Conservation (phyloP, 2,888 invertebrate genomes). For the Trichopria drosophilae region DNA sequence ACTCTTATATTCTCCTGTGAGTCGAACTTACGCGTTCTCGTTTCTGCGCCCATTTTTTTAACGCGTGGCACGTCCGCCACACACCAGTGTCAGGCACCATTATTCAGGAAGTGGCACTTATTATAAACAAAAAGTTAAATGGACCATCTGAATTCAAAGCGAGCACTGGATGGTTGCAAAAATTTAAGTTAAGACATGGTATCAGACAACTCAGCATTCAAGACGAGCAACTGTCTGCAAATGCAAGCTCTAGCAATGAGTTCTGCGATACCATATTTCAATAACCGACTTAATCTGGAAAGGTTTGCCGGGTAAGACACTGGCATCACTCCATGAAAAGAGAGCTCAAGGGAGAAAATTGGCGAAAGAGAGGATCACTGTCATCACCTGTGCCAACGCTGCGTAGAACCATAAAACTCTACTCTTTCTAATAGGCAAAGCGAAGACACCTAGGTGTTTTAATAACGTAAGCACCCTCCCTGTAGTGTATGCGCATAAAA, state of each 20-base stretch:
- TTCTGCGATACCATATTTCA: too few relatives aligned
- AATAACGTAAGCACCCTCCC: conserved; percentile 10
- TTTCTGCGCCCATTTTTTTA: too few relatives aligned
- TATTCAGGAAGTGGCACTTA: conserved; percentile 22
- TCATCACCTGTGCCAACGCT: conserved; percentile 7
- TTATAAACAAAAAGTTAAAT: conserved; percentile 22
- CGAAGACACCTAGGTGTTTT: conserved; percentile 9
- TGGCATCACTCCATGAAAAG: conserved; percentile 1
- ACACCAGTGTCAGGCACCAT: conserved; percentile 22
- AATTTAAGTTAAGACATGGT: conserved; percentile 10
- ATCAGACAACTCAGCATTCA: neutral
- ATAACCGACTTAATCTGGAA: conserved; percentile 6
- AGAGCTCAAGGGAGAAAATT: conserved; percentile 8
- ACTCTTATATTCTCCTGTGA: too few relatives aligned
- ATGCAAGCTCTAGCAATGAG: too few relatives aligned
- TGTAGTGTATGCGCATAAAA: conserved; percentile 8
- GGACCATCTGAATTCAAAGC: conserved; percentile 29
- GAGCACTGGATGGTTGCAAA: conserved; percentile 7
- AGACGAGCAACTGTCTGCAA: too few relatives aligned
- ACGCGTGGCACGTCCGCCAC: too few relatives aligned
- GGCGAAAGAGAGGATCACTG: conserved; percentile 8
- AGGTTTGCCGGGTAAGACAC: conserved; percentile 8
- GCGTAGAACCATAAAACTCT: conserved; percentile 1
- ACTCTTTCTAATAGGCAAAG: conserved; percentile 5
- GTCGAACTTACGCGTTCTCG: too few relatives aligned